phyloP scores from a whole-genome alignment of 2,113 vertebrate species.

The Microtus pennsylvanicus region DNA sequence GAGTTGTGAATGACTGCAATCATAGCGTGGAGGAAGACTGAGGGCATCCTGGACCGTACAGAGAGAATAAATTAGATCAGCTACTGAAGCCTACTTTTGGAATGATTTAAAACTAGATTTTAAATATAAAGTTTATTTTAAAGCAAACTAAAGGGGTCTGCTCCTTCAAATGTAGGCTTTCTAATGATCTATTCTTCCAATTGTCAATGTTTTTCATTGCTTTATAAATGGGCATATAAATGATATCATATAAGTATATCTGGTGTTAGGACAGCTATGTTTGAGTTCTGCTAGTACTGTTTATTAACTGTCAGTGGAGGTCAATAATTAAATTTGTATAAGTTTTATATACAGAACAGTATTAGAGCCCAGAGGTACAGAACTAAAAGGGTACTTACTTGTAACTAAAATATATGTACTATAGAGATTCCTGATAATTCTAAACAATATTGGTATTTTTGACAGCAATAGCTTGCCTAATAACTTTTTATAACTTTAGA shows the following conservation, averaged over 20 bases:
- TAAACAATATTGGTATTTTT: background rate
- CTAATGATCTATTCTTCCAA: background rate
- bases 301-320: background rate
- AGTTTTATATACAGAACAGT: background rate
- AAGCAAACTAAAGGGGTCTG: background rate
- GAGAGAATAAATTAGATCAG: background rate
- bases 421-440: background rate
- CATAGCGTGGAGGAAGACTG: background rate
- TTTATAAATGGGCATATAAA: background rate
- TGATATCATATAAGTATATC: background rate
- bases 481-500: background rate
- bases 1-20: background rate
- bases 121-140: background rate
- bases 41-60: background rate
- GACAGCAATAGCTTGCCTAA: background rate
- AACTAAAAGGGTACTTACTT: background rate
- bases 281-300: background rate
- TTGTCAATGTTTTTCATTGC: background rate
- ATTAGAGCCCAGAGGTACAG: background rate
- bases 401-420: background rate
- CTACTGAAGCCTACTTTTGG: background rate
- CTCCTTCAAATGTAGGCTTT: background rate
- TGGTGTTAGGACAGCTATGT: background rate
- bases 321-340: background rate
- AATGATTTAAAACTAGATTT: background rate